A percentile compares a stretch with the other conserved stretches of the same genome.
Evolutionary conservation across 2,888 invertebrate genomes (phyloP).

Genomic region (Acleris holmiana): DNA sequence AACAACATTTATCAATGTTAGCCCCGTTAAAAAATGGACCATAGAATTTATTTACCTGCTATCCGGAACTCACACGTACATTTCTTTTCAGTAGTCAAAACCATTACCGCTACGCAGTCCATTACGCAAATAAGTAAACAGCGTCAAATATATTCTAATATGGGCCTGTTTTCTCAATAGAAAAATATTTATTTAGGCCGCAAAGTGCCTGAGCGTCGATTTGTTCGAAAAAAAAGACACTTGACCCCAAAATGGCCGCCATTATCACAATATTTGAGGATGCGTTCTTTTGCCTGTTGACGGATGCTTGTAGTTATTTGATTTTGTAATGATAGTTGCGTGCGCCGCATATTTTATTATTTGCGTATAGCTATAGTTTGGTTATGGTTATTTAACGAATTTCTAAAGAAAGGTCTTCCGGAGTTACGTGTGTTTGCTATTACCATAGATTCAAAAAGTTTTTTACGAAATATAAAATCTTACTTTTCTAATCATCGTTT

Average conservation of each 20-base stretch:
- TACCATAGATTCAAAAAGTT: background rate
- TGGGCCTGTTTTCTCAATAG: constrained; percentile 39
- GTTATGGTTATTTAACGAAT: constrained; percentile 25
- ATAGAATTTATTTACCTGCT: too few relatives aligned
- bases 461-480: background rate
- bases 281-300: constrained; percentile 28
- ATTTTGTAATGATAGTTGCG: constrained; percentile 34
- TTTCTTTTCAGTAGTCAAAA: constrained; percentile 9
- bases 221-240: constrained; percentile 31
- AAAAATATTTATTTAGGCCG: constrained; percentile 43
- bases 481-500: too few relatives aligned
- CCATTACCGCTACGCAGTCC: constrained; percentile 18
- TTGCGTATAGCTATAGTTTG: constrained; percentile 18
- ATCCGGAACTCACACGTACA: background rate
- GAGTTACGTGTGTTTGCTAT: background rate
- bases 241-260: constrained; percentile 35
- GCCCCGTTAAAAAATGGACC: too few relatives aligned
- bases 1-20: too few relatives aligned
- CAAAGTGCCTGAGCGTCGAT: constrained; percentile 39
- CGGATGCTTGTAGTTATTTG: constrained; percentile 28
- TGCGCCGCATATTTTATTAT: constrained; percentile 25
- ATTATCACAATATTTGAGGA: constrained; percentile 37
- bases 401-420: background rate
- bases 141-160: constrained; percentile 35
- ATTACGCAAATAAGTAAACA: constrained; percentile 34